These are phyloP conservation scores for Nematolebias whitei DNA, from an alignment of 2,113 vertebrate genomes.

Conservation along the genomic window DNA sequence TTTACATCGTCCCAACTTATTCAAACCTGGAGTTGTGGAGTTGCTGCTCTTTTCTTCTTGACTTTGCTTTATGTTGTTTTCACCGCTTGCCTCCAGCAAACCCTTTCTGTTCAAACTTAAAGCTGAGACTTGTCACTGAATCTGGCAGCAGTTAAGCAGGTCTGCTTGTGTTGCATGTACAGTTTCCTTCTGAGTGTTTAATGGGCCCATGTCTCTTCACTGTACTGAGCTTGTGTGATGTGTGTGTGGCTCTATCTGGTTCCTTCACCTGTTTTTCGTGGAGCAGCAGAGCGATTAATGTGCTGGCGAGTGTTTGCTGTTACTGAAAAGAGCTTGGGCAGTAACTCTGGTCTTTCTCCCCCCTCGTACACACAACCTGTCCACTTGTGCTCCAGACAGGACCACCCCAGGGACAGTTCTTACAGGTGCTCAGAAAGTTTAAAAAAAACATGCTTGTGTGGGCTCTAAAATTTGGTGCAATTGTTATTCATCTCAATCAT, in stretches of 20 bases:
- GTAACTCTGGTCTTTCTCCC: slow-evolving; percentile 52
- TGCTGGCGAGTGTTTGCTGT: slow-evolving; percentile 59
- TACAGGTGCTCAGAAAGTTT: slow-evolving; percentile 21
- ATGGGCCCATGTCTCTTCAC: slow-evolving; percentile 28
- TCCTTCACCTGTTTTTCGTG: slow-evolving; percentile 50
- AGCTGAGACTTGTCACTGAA: neutral
- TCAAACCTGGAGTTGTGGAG: too few species aligned
- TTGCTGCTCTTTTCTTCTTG: neutral
- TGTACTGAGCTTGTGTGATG: slow-evolving; percentile 23
- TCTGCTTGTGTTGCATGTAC: slow-evolving; percentile 9
- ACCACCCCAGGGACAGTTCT: slow-evolving; percentile 20
- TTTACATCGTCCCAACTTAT: too few species aligned
- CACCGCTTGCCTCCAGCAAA: neutral
- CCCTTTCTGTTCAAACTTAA: neutral
- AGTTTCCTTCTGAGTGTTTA: slow-evolving; percentile 32
- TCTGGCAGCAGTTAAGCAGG: slow-evolving; percentile 5
- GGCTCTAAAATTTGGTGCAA: neutral
- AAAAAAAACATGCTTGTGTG: neutral
- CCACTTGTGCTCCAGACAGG: slow-evolving; percentile 47
- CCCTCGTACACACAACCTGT: slow-evolving; percentile 65
- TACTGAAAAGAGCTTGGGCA: slow-evolving; percentile 51
- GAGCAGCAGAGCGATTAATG: slow-evolving; percentile 62
- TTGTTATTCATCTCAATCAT: neutral
- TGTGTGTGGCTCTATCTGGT: slow-evolving; percentile 42
- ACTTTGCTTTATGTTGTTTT: neutral